Percentiles rank a stretch among this genome's conserved stretches.
phyloP scores from a whole-genome alignment of 92 coral and sea anemone genomes.

The Porites lobata region DNA sequence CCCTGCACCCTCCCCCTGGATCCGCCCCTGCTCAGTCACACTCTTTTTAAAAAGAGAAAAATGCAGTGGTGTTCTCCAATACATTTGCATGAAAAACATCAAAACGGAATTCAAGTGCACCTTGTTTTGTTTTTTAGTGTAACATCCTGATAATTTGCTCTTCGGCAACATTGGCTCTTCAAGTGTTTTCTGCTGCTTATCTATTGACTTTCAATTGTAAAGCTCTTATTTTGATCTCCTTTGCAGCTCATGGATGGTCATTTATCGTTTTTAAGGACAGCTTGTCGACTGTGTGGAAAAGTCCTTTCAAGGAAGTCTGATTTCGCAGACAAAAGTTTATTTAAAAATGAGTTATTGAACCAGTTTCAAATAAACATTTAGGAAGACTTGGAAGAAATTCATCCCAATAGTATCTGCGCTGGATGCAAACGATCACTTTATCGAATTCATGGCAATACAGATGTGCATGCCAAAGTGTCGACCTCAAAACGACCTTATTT shows the following conservation, averaged over 20 bases:
- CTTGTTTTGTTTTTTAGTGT: too few relatives aligned
- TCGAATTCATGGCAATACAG: background rate
- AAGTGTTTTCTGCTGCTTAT: slow-evolving; percentile 13
- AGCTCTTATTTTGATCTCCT: slow-evolving; percentile 28
- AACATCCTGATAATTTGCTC: too few relatives aligned
- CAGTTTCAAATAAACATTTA: slow-evolving; percentile 15
- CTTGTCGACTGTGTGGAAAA: slow-evolving; percentile 38
- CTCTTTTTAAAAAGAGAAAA: too few relatives aligned
- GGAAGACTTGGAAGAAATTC: slow-evolving; percentile 21
- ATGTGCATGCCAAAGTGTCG: slow-evolving; percentile 5
- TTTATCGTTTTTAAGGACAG: slow-evolving; percentile 23
- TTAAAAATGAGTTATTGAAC: slow-evolving; percentile 26
- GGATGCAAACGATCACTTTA: slow-evolving; percentile 31
- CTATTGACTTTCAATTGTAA: slow-evolving; percentile 6
- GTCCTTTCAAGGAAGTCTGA: slow-evolving; percentile 22
- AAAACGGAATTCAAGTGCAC: too few relatives aligned
- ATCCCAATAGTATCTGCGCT: slow-evolving; percentile 19
- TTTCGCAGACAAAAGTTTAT: slow-evolving; percentile 20
- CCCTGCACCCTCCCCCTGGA: too few relatives aligned
- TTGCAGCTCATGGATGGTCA: slow-evolving; percentile 22
- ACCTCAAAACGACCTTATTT: slow-evolving; percentile 14
- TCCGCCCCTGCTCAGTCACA: too few relatives aligned
- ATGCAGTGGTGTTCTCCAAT: too few relatives aligned
- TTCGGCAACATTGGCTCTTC: background rate
- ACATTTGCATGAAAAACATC: too few relatives aligned